Evolutionary conservation across 2,797 vertebrate species (phyloP).

Genomic region (Sebastes trivittatus): DNA sequence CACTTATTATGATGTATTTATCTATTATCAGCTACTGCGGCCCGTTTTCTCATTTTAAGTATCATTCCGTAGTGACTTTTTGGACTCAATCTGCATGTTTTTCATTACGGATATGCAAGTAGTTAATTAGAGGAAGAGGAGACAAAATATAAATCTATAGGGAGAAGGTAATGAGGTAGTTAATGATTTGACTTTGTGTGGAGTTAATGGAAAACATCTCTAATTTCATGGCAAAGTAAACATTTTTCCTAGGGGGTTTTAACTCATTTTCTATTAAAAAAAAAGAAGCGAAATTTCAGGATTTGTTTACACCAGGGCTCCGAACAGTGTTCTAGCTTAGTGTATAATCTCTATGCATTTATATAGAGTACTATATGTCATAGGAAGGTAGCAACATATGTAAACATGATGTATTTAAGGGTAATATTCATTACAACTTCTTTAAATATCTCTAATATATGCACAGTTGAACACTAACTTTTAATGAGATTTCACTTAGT

Average conservation of each 20-base stretch:
- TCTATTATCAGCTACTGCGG: neutral
- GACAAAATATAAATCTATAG: constrained; percentile 57
- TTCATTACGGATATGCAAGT: constrained; percentile 54
- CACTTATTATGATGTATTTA: neutral
- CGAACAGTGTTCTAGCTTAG: neutral
- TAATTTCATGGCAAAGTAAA: constrained; percentile 76
- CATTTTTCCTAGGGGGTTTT: constrained; percentile 50
- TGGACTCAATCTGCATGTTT: constrained; percentile 38
- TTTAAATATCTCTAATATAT: neutral
- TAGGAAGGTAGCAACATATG: no score
- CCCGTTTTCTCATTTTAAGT: constrained; percentile 35
- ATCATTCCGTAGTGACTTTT: constrained; percentile 40
- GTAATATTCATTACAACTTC: neutral
- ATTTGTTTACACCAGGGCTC: neutral
- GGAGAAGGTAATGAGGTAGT: constrained; percentile 70
- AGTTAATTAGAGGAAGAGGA: constrained; percentile 50
- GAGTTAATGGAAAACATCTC: constrained; percentile 68
- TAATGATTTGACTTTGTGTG: constrained; percentile 70
- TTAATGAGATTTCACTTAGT: constrained; percentile 28
- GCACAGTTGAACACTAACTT: constrained; percentile 13
- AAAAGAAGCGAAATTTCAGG: neutral
- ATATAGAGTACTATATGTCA: neutral
- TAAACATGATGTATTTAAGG: neutral
- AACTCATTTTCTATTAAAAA: constrained; percentile 14
- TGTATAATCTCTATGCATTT: neutral